Evolutionary conservation across 37 sponge, comb jelly and placozoan species (phyloP), one percentile per base, ranked within the genome.

Genomic region (Amphimedon queenslandica): DNA sequence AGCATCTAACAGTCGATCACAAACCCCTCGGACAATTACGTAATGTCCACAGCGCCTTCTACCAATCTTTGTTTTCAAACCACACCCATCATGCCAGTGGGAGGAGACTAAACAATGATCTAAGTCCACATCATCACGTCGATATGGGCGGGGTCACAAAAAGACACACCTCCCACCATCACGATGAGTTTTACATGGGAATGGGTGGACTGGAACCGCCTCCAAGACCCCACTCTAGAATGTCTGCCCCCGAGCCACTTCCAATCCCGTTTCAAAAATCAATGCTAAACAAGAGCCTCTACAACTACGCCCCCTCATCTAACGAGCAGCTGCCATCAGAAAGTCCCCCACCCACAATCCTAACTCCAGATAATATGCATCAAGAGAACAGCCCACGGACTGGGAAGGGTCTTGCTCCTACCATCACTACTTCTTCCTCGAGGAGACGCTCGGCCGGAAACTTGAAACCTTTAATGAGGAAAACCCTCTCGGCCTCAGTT

Each of bases 161-260:
- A 13, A 47, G 53, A 47, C 13, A 63, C 33, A 6, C 24, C 3
- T 20, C 31, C 4, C 2, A 10, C 0, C 58, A 20, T 3, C 55
- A 33, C 34, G 29, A 20, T 27, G 37, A 77, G 3, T 16, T 38
- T 27, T 65, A 64, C 42, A n/a, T 35, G 2, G 30, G 10, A 18
- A 8, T 25, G 55, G 32, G 5, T 1, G 80, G 40, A 55, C 31
- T 2, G 75, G 74, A 0, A 79, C 86, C 13, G 2, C 69, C 8
- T 31, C 6, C 0, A 6, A 51, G 75, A 1, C 42, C 77, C 10
- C 81, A 75, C 18, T 80, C 87, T 35, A 74, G 90, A 25, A 42
- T 84, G 23, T 90, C 90, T 10, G 82, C 77, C 1, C 90, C 90
- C 13, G 72, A 76, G 23, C 90, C 90, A 16, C 78, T 90, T 42